Evolutionary conservation across 2,888 invertebrate species (phyloP).

Genomic region (Nomada goodeniana): DNA sequence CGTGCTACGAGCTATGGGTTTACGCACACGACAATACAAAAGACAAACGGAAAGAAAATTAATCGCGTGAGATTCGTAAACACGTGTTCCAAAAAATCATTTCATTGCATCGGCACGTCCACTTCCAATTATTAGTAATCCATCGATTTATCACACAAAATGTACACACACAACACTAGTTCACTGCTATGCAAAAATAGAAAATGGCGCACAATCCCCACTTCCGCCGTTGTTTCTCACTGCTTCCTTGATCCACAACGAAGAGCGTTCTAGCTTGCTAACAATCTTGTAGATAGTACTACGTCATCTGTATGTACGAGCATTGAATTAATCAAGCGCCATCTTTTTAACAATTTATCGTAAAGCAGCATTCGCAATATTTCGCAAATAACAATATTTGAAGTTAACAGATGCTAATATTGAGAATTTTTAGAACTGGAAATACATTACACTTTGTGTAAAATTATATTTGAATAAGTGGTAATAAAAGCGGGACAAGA

Average conservation of each 20-base stretch:
- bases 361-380: constrained; percentile 26
- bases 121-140: constrained; percentile 63
- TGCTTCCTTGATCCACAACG: constrained; percentile 76
- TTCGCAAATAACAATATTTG: neutral
- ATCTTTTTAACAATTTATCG: constrained; percentile 20
- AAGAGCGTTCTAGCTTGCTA: constrained; percentile 52
- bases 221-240: constrained; percentile 77
- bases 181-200: constrained; percentile 83
- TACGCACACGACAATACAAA: constrained; percentile 61
- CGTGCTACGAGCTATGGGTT: constrained; percentile 59
- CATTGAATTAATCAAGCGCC: constrained; percentile 29
- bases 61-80: constrained; percentile 67
- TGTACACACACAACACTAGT: constrained; percentile 81
- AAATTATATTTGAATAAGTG: neutral
- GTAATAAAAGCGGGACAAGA: neutral
- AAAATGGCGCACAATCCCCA: constrained; percentile 82
- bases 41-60: constrained; percentile 53
- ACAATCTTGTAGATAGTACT: constrained; percentile 49
- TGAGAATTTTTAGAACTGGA: neutral
- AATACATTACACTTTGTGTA: neutral
- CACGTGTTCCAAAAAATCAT: constrained; percentile 77
- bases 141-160: constrained; percentile 79
- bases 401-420: neutral
- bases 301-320: constrained; percentile 33
- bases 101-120: constrained; percentile 68